Evolutionary conservation across 2,888 invertebrate genomes (phyloP), one percentile per base, ranked within the genome.

Genomic region (Fissipunctia ypsillon): DNA sequence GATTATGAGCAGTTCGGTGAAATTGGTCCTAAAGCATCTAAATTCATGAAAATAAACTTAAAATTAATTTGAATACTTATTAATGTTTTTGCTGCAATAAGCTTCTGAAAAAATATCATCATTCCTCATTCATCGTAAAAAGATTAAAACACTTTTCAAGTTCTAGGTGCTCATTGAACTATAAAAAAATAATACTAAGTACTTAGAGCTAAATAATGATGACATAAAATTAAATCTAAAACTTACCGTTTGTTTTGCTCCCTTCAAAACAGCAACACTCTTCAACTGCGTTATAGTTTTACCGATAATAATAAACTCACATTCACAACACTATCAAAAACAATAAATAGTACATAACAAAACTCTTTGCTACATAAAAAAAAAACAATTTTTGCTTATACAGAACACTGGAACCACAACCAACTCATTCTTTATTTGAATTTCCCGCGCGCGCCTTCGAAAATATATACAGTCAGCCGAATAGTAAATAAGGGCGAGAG

Each of bases 401-500:
- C 70, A 63, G 65, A 76, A 77, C 87, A 86, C 84, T 81, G 41
- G 50, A 83, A 81, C 69, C 80, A 84, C 80, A 76, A 79, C 60
- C 56, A 74, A 83, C 78, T 54, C 80, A 83, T 90, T 89, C 86
- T 82, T 83, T 78, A 79, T 88, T 88, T 73, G 80, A 86, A 87
- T 81, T 87, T 88, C 85, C 84, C 90, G 87, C 90, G 86, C 88
- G 87, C 87, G 76, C 78, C 69, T 86, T 78, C 85, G 81, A 31
- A n/a, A 70, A 31, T 69, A 43, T 45, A 66, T 83, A 50, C 35
- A n/a, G 61, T 50, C 56, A 82, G 67, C 28, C 28, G 68, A 68
- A 28, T 73, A 71, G 78, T 69, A 78, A 82, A 72, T 88, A 86
- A 87, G 78, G 89, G 88, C 78, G 83, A 81, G 86, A 87, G 69